These are phyloP conservation scores for Mercenaria mercenaria DNA, from an alignment of 1,140 invertebrate genomes.

Conservation along the genomic window DNA sequence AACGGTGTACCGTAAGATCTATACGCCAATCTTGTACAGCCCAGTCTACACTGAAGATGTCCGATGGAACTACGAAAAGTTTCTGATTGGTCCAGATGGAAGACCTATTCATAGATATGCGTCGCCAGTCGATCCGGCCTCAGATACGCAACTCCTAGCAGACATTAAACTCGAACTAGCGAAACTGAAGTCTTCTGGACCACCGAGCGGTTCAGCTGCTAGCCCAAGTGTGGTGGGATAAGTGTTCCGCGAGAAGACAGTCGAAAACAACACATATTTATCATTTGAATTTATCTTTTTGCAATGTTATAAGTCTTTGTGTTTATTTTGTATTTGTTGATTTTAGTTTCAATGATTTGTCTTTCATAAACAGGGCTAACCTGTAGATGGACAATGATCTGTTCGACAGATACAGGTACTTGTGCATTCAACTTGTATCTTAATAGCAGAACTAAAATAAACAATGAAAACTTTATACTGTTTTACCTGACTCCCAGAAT, in stretches of 20 bases:
- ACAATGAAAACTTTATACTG: not conserved
- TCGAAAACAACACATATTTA: not conserved
- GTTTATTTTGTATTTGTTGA: not conserved
- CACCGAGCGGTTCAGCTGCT: not conserved
- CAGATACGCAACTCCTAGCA: slow-evolving; percentile 17
- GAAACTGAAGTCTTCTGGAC: slow-evolving; percentile 28
- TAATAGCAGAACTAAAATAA: slow-evolving; percentile 13
- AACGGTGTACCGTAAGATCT: not conserved
- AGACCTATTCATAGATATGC: slow-evolving; percentile 67
- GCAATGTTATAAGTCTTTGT: not conserved
- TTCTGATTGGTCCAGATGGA: slow-evolving; percentile 87
- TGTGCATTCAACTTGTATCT: slow-evolving; percentile 52
- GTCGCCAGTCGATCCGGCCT: not conserved
- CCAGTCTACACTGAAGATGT: slow-evolving; percentile 86
- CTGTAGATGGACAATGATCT: slow-evolving; percentile 11
- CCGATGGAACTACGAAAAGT: slow-evolving; percentile 89
- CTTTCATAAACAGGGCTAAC: not conserved
- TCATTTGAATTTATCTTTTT: not conserved
- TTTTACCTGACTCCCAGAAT: too few species aligned
- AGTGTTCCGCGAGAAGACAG: not conserved
- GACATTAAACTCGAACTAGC: slow-evolving; percentile 36
- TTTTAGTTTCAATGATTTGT: slow-evolving; percentile 11
- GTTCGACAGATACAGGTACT: not conserved
- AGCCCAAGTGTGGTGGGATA: not conserved
- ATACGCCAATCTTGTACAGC: slow-evolving; percentile 69